A percentile compares a stretch with the other conserved stretches of the same genome.
Conservation (phyloP, 2,888 invertebrate genomes). For the Brachyopa scutellaris region DNA sequence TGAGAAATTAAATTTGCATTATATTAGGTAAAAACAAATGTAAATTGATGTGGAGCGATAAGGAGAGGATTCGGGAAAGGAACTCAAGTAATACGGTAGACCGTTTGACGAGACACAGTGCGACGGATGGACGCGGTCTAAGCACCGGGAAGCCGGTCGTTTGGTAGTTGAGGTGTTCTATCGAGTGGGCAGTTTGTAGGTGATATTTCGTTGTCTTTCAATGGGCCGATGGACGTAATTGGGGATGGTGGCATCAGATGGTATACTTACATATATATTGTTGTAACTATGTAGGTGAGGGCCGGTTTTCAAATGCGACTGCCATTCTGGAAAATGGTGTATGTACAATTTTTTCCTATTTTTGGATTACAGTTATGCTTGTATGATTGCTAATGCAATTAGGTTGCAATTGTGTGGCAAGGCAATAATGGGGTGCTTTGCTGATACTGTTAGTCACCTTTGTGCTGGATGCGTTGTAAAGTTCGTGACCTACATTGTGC, state of each 20-base stretch:
- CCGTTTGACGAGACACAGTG: constrained; percentile 37
- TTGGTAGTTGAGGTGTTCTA: constrained; percentile 16
- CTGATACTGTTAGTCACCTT: constrained; percentile 24
- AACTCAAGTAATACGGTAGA: constrained; percentile 13
- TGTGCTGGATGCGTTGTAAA: constrained; percentile 13
- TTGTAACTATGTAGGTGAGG: too few species aligned
- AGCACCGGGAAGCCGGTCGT: constrained; percentile 5
- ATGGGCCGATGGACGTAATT: constrained; percentile 14
- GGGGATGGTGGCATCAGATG: background rate
- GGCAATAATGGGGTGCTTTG: background rate
- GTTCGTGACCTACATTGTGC: constrained; percentile 57
- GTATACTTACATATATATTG: background rate
- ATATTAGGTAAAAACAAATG: constrained; percentile 33
- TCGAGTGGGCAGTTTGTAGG: constrained; percentile 23
- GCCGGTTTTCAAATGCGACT: constrained; percentile 8
- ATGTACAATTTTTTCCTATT: constrained; percentile 35
- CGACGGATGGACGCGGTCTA: constrained; percentile 5
- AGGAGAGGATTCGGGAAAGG: background rate
- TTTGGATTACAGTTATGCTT: constrained; percentile 25
- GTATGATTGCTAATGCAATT: constrained; percentile 66
- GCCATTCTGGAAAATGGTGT: constrained; percentile 37
- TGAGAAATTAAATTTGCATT: constrained; percentile 44
- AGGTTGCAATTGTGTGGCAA: constrained; percentile 38
- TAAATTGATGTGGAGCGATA: background rate
- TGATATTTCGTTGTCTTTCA: constrained; percentile 16